phyloP scores from a whole-genome alignment of 2,797 vertebrate genomes.

The Lycodopsis pacificus region DNA sequence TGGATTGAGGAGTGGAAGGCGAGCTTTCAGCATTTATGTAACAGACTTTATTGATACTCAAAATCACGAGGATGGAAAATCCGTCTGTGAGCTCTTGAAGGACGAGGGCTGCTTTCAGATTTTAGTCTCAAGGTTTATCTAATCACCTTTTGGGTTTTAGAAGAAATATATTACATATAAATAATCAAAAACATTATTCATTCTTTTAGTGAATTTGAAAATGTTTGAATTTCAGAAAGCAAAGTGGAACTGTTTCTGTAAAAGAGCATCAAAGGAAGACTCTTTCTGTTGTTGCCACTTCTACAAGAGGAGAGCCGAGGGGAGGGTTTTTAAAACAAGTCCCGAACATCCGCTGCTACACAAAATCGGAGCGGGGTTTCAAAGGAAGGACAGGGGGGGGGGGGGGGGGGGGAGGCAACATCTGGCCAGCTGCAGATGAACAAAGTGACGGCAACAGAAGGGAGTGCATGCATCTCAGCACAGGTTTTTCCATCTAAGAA shows the following conservation, averaged over 20 bases:
- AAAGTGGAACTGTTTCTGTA: background rate
- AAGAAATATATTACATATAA: background rate
- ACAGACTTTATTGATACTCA: slow-evolving; percentile 44
- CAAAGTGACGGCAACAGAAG: slow-evolving; percentile 27
- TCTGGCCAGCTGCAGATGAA: slow-evolving; percentile 52
- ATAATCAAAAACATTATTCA: background rate
- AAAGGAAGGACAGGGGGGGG: slow-evolving; percentile 12
- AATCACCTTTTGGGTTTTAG: background rate
- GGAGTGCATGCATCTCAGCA: slow-evolving; percentile 1
- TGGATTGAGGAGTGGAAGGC: slow-evolving; percentile 37
- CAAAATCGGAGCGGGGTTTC: slow-evolving; percentile 23
- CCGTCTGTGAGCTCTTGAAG: background rate
- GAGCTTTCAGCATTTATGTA: slow-evolving; percentile 55
- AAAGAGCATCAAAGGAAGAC: background rate
- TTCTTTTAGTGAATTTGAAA: background rate
- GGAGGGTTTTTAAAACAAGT: slow-evolving; percentile 27
- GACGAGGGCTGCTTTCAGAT: background rate
- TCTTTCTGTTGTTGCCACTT: slow-evolving; percentile 9
- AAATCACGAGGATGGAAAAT: slow-evolving; percentile 42
- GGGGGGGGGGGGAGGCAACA: slow-evolving; percentile 24
- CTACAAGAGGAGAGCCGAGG: slow-evolving; percentile 1
- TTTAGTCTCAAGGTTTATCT: background rate
- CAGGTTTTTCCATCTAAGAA: background rate
- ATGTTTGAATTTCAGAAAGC: background rate
- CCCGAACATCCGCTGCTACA: slow-evolving; percentile 38